Percentiles rank a stretch among this genome's conserved stretches.
These are phyloP conservation scores for Apotomis turbidana DNA, from an alignment of 2,888 invertebrate species.

Conservation along the genomic window DNA sequence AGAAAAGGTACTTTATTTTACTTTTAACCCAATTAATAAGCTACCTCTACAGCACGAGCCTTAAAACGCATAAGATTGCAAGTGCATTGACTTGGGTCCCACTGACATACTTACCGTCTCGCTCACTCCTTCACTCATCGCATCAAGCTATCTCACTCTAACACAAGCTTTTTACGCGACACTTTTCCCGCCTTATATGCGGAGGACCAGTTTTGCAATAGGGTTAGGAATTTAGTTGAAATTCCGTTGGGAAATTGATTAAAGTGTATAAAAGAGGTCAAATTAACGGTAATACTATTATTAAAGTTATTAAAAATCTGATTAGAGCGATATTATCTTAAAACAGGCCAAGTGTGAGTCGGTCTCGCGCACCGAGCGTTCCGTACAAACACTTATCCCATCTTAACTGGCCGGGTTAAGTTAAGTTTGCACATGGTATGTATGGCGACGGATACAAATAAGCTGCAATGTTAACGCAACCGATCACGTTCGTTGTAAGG, in stretches of 20 bases:
- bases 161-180: slow-evolving; percentile 63
- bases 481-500: too few relatives aligned
- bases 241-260: slow-evolving; percentile 28
- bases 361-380: too few relatives aligned
- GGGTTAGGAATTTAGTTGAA: slow-evolving; percentile 45
- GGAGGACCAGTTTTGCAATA: slow-evolving; percentile 65
- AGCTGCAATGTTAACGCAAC: too few relatives aligned
- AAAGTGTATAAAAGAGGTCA: background rate
- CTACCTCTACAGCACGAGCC: slow-evolving; percentile 17
- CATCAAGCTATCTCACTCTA: slow-evolving; percentile 53
- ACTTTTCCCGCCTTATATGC: slow-evolving; percentile 72
- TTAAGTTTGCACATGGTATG: too few relatives aligned
- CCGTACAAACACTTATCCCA: too few relatives aligned
- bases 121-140: slow-evolving; percentile 46
- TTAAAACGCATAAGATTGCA: slow-evolving; percentile 47
- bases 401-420: too few relatives aligned
- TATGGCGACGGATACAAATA: too few relatives aligned
- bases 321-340: too few relatives aligned
- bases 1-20: too few relatives aligned
- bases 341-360: too few relatives aligned
- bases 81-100: slow-evolving; percentile 73
- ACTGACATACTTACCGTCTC: slow-evolving; percentile 74
- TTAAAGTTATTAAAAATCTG: too few relatives aligned
- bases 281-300: background rate
- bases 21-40: background rate